Percentiles rank a stretch among this genome's conserved stretches.
phyloP scores from a whole-genome alignment of 2,888 invertebrate genomes.

The Adelphocoris suturalis region DNA sequence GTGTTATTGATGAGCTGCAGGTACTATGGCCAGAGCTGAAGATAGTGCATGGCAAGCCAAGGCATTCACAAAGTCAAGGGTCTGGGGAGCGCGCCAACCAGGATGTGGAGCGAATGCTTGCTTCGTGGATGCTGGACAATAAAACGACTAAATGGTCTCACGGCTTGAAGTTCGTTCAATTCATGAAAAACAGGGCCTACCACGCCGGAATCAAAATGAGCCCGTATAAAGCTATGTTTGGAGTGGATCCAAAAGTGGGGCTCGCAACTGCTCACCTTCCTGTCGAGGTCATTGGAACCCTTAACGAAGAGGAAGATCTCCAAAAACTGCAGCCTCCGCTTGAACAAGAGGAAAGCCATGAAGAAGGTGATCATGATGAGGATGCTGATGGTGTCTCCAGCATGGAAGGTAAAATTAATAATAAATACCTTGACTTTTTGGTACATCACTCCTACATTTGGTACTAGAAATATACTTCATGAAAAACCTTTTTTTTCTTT shows the following conservation, averaged over 20 bases:
- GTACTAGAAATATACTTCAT: no score
- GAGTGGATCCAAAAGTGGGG: neutral
- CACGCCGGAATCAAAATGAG: neutral
- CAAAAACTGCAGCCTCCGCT: neutral
- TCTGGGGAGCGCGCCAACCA: neutral
- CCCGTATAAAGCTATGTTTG: conserved; percentile 15
- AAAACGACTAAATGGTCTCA: neutral
- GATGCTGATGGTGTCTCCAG: no score
- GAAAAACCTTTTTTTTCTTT: no score
- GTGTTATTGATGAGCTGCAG: neutral
- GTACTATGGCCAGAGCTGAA: neutral
- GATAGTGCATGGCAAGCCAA: neutral
- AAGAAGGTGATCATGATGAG: no score
- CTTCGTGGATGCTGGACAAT: conserved; percentile 1
- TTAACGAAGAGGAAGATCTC: conserved; percentile 5
- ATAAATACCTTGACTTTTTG: no score
- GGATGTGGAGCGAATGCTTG: neutral
- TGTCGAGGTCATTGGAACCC: neutral
- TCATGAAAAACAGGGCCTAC: neutral
- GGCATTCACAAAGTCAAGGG: neutral
- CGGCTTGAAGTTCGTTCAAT: neutral
- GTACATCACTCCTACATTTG: no score
- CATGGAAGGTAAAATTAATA: no score
- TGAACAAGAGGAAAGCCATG: no score
- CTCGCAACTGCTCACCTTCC: neutral